phyloP scores from a whole-genome alignment of 2,797 vertebrate species.

The Hapalemur alaotrensis region DNA sequence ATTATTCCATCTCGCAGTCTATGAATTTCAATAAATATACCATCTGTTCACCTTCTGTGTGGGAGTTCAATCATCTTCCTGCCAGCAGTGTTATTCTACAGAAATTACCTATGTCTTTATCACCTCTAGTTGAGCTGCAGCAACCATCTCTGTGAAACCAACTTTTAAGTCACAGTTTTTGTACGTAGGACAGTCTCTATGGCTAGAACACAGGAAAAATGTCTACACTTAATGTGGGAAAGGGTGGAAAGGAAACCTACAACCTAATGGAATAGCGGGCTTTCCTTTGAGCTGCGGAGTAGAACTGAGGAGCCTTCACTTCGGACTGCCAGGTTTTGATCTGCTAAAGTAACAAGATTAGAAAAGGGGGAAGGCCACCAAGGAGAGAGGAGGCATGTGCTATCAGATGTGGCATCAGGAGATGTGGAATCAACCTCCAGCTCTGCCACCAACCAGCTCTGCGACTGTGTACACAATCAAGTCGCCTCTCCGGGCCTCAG shows the following conservation, averaged over 20 bases:
- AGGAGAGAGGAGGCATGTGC: not conserved
- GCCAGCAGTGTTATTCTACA: conserved; percentile 84
- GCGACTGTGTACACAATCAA: not conserved
- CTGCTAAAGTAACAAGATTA: not conserved
- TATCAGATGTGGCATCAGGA: not conserved
- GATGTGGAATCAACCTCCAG: fast-evolving
- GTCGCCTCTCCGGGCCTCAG: not conserved
- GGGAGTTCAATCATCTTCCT: conserved; percentile 86
- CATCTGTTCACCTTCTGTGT: conserved; percentile 89
- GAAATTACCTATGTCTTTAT: conserved; percentile 88
- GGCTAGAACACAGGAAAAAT: conserved; percentile 70
- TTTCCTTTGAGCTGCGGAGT: not conserved
- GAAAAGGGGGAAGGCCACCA: not conserved
- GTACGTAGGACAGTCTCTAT: conserved; percentile 67
- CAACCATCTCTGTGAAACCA: conserved; percentile 82
- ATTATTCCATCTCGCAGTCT: conserved; percentile 82
- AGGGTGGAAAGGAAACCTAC: not conserved
- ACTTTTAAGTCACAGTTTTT: conserved; percentile 82
- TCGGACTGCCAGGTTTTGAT: not conserved
- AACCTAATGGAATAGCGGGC: not conserved
- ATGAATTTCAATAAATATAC: conserved; percentile 86
- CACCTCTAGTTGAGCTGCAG: conserved; percentile 85
- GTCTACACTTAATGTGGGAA: conserved; percentile 58
- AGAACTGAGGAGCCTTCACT: not conserved
- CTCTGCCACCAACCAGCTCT: not conserved